phyloP scores from a whole-genome alignment of 2,113 vertebrate genomes.

The Chloropsis hardwickii region DNA sequence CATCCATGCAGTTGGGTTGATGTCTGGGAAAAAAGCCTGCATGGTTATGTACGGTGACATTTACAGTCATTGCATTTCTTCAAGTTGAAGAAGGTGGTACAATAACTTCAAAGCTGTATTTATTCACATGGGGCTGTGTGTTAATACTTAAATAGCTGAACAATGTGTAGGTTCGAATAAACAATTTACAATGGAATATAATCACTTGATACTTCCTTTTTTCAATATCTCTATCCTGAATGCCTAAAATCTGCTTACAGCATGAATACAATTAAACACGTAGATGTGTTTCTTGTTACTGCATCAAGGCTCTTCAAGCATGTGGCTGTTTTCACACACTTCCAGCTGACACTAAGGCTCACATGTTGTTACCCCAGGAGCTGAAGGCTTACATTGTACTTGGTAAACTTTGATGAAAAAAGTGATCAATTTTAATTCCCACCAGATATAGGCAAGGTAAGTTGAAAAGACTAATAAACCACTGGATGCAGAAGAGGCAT shows the following conservation, averaged over 20 bases:
- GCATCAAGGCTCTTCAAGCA: background rate
- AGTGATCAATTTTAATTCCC: background rate
- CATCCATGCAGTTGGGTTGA: background rate
- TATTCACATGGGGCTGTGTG: background rate
- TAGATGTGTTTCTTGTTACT: background rate
- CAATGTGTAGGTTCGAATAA: background rate
- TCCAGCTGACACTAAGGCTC: background rate
- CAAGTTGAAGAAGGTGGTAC: background rate
- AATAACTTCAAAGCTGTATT: background rate
- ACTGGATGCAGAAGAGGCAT: background rate
- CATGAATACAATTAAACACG: background rate
- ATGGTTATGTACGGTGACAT: background rate
- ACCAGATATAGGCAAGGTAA: background rate
- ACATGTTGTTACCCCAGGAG: accelerated
- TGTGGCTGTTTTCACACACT: background rate
- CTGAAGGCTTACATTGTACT: background rate
- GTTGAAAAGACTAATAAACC: accelerated
- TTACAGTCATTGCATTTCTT: background rate
- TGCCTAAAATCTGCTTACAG: background rate
- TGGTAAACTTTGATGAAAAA: background rate
- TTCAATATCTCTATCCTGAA: background rate
- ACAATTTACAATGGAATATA: background rate
- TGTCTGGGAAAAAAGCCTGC: background rate
- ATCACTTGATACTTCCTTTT: background rate
- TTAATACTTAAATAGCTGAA: background rate